These are phyloP conservation scores for Scolopax mira DNA, from an alignment of 2,113 vertebrate species.

Conservation along the genomic window DNA sequence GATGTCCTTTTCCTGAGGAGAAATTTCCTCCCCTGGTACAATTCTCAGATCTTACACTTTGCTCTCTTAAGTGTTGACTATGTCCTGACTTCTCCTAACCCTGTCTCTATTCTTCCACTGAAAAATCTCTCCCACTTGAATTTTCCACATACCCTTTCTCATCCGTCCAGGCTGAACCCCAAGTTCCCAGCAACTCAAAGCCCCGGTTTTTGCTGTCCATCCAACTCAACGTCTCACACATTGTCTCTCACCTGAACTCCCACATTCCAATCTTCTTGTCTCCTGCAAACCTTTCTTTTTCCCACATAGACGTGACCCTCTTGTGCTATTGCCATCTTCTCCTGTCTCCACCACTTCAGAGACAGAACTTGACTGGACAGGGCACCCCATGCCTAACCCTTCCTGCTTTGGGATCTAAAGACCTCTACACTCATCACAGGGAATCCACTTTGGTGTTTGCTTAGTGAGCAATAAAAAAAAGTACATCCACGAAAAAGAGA, in stretches of 20 bases:
- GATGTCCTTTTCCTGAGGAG: background rate
- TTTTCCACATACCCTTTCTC: background rate
- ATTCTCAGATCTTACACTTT: background rate
- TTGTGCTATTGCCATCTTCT: background rate
- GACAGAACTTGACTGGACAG: background rate
- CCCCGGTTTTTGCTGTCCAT: background rate
- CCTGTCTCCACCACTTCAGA: background rate
- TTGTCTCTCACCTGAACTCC: background rate
- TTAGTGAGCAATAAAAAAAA: background rate
- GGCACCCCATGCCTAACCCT: background rate
- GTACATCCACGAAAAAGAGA: background rate
- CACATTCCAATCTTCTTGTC: background rate
- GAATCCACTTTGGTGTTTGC: background rate
- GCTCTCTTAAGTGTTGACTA: accelerated
- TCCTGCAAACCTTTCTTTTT: background rate
- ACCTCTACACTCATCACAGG: background rate
- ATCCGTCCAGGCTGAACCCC: background rate
- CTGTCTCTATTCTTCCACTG: background rate
- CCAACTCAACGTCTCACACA: background rate
- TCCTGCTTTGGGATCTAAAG: background rate
- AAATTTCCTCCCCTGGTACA: background rate
- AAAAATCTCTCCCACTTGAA: background rate
- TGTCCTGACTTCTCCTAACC: background rate
- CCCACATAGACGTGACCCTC: background rate
- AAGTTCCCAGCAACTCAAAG: background rate